Percentiles rank a stretch among this genome's conserved stretches.
Conservation (phyloP, 2,888 invertebrate species). For the Leptinotarsa rubiginosa region DNA sequence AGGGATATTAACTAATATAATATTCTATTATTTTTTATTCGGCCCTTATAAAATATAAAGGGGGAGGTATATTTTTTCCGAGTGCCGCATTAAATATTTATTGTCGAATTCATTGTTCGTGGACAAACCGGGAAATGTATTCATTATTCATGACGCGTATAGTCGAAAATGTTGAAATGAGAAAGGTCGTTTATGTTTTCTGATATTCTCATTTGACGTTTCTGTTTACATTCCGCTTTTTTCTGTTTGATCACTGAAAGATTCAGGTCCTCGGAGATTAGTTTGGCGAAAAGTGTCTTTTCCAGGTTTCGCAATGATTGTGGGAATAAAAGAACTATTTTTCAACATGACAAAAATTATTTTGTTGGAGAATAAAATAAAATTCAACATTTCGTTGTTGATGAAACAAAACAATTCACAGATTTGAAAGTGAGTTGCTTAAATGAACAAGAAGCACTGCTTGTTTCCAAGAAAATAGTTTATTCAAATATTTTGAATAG, state of each 20-base stretch:
- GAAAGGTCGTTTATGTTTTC: slow-evolving; percentile 32
- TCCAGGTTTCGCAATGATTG: not conserved
- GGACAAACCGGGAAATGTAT: slow-evolving; percentile 58
- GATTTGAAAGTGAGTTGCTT: no score
- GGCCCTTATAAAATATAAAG: slow-evolving; percentile 57
- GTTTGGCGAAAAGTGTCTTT: not conserved
- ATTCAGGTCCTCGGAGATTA: not conserved
- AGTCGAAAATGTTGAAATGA: slow-evolving; percentile 38
- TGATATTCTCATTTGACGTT: slow-evolving; percentile 14
- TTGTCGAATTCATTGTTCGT: slow-evolving; percentile 65
- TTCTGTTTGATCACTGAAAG: not conserved
- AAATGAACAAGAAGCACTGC: no score
- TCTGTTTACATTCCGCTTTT: slow-evolving; percentile 3
- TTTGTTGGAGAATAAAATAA: no score
- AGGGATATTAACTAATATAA: slow-evolving; percentile 66
- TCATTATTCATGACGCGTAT: slow-evolving; percentile 41
- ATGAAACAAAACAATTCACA: no score
- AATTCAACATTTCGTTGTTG: no score
- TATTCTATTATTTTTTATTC: slow-evolving; percentile 61
- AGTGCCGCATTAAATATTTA: slow-evolving; percentile 65
- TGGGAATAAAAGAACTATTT: no score
- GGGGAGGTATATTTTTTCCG: slow-evolving; percentile 65
- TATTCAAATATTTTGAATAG: no score
- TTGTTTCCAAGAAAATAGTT: no score
- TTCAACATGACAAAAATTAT: no score